A percentile compares a stretch with the other conserved stretches of the same genome.
Evolutionary conservation across 2,113 vertebrate species (phyloP).

Genomic region (Sinocyclocheilus maitianheensis): DNA sequence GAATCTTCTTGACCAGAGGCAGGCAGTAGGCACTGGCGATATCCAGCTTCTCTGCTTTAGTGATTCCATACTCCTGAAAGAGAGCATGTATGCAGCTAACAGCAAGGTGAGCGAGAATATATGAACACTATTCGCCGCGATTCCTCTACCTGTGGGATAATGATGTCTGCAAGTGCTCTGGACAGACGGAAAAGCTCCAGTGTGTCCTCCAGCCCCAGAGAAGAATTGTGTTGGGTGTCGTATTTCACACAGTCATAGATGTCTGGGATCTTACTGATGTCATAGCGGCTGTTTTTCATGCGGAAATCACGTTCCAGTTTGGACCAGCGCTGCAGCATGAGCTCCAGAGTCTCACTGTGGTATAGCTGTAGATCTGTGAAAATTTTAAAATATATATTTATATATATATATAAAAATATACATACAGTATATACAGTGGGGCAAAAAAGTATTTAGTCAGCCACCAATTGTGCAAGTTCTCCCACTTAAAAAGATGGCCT

Average conservation of each 20-base stretch:
- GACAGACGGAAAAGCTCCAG: conserved; percentile 89
- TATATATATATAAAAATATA: no score
- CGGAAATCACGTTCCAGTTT: conserved; percentile 95
- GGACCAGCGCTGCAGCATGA: conserved; percentile 97
- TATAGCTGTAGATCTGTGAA: conserved; percentile 88
- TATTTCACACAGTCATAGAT: conserved; percentile 99
- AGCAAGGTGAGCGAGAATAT: neutral
- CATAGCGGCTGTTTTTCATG: conserved; percentile 91
- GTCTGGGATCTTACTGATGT: conserved; percentile 98
- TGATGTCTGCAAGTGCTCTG: conserved; percentile 90
- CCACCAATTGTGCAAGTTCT: no score
- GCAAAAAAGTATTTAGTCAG: no score
- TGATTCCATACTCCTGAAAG: conserved; percentile 92
- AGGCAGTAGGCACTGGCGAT: conserved; percentile 96
- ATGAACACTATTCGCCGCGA: neutral
- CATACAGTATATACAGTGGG: no score
- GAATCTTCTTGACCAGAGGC: conserved; percentile 94
- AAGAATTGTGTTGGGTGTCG: conserved; percentile 91
- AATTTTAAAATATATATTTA: neutral
- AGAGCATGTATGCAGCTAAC: neutral
- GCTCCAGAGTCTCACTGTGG: conserved; percentile 93
- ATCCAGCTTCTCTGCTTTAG: conserved; percentile 91
- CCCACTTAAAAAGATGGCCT: no score
- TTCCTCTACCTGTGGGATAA: conserved; percentile 90
- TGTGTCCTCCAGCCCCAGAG: conserved; percentile 86